These are phyloP conservation scores for Macaria liturata DNA, from an alignment of 2,888 invertebrate species.

Conservation along the genomic window DNA sequence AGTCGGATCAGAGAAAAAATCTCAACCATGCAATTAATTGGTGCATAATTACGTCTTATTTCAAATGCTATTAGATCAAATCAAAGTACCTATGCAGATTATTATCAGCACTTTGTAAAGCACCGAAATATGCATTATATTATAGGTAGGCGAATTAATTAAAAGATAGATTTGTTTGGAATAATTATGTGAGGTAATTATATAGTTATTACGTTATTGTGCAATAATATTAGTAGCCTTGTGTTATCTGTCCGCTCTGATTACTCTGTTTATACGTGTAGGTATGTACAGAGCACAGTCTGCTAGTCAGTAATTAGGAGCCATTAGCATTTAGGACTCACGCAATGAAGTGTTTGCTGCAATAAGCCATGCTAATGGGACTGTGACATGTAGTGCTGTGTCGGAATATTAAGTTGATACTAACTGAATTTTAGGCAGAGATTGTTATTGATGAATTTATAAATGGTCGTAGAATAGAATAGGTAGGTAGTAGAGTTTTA, in stretches of 20 bases:
- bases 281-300: neutral
- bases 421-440: neutral
- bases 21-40: too few species aligned
- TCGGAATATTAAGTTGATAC: too few species aligned
- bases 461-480: too few species aligned
- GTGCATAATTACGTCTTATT: too few species aligned
- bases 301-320: slow-evolving; percentile 6
- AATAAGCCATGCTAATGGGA: too few species aligned
- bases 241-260: slow-evolving; percentile 47
- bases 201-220: slow-evolving; percentile 25
- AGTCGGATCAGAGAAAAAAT: too few species aligned
- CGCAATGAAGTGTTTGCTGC: slow-evolving; percentile 2
- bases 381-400: too few species aligned
- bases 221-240: slow-evolving; percentile 45
- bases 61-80: neutral
- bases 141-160: neutral
- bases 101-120: neutral
- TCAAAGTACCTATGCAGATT: slow-evolving; percentile 1
- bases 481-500: too few species aligned
- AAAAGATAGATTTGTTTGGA: neutral
- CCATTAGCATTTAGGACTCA: slow-evolving; percentile 15
- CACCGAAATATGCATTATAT: neutral
- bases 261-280: slow-evolving; percentile 36
- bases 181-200: slow-evolving; percentile 12
- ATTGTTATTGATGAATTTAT: neutral